Percentiles rank a stretch among this genome's conserved stretches.
Evolutionary conservation across 2,888 invertebrate genomes (phyloP).

Genomic region (Venusia cambrica): DNA sequence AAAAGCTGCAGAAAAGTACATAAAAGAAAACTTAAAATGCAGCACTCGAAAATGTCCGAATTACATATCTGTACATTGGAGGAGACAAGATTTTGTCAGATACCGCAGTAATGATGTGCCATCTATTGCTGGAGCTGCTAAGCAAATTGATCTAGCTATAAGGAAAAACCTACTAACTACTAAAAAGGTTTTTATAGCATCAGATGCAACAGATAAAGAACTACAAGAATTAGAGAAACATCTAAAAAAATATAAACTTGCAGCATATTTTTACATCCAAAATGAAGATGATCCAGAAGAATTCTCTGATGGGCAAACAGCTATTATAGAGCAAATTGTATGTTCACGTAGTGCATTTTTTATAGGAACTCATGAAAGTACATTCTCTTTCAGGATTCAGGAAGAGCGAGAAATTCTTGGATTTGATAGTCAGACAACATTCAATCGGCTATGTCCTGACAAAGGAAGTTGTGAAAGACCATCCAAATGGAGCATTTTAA

Average conservation of each 20-base stretch:
- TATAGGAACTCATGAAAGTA: conserved; percentile 96
- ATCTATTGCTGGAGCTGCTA: conserved; percentile 86
- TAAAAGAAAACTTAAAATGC: conserved; percentile 49
- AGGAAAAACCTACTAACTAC: conserved; percentile 64
- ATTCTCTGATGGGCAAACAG: conserved; percentile 91
- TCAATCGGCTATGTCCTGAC: conserved; percentile 90
- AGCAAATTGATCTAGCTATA: conserved; percentile 85
- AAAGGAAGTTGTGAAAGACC: conserved; percentile 85
- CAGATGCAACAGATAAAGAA: conserved; percentile 87
- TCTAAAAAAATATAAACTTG: conserved; percentile 56
- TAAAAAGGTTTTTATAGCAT: conserved; percentile 87
- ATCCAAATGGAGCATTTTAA: conserved; percentile 88
- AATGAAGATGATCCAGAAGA: conserved; percentile 64
- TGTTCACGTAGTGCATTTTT: conserved; percentile 94
- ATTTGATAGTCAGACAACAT: conserved; percentile 89
- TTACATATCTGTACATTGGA: conserved; percentile 92
- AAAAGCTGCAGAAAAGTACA: conserved; percentile 84
- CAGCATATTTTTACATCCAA: conserved; percentile 60
- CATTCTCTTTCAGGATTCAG: conserved; percentile 97
- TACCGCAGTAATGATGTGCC: conserved; percentile 89
- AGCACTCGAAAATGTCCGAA: conserved; percentile 74
- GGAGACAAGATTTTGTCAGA: conserved; percentile 92
- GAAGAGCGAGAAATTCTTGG: conserved; percentile 98
- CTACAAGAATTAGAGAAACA: conserved; percentile 63
- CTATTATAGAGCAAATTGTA: conserved; percentile 97